phyloP scores from a whole-genome alignment of 2,113 vertebrate genomes.

The Hippocampus barbouri region DNA sequence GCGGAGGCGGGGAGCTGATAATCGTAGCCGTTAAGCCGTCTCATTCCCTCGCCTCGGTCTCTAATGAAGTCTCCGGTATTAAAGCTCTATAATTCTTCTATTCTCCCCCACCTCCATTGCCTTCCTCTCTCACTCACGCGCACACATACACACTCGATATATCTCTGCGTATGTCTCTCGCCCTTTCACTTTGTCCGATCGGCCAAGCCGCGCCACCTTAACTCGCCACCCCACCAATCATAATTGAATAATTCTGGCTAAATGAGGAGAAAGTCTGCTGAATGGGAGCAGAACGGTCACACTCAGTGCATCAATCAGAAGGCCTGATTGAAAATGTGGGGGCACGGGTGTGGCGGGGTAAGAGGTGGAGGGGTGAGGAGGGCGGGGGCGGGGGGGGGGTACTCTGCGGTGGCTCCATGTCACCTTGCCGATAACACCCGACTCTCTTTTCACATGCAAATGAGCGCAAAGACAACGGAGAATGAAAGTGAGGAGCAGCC shows the following conservation, averaged over 20 bases:
- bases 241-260: constrained; percentile 66
- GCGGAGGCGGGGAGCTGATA: constrained; percentile 57
- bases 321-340: constrained; percentile 58
- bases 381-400: constrained; percentile 12
- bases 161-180: not conserved
- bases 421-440: constrained; percentile 65
- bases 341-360: not conserved
- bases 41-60: constrained; percentile 60
- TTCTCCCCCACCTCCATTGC: constrained; percentile 24
- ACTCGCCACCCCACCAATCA: constrained; percentile 52
- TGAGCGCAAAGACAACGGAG: constrained; percentile 47
- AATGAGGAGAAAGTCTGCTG: constrained; percentile 64
- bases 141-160: not conserved
- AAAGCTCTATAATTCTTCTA: constrained; percentile 64
- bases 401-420: constrained; percentile 48
- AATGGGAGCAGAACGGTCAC: constrained; percentile 64
- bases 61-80: constrained; percentile 67
- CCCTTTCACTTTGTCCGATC: constrained; percentile 22
- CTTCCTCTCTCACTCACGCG: too few relatives aligned
- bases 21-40: constrained; percentile 61
- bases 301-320: constrained; percentile 62
- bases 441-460: constrained; percentile 60
- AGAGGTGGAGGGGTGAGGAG: too few relatives aligned
- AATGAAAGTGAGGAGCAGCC: constrained; percentile 18
- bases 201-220: constrained; percentile 17